Percentiles rank a stretch among this genome's conserved stretches.
Evolutionary conservation across 2,888 invertebrate genomes (phyloP).

Genomic region (Netelia inedita): DNA sequence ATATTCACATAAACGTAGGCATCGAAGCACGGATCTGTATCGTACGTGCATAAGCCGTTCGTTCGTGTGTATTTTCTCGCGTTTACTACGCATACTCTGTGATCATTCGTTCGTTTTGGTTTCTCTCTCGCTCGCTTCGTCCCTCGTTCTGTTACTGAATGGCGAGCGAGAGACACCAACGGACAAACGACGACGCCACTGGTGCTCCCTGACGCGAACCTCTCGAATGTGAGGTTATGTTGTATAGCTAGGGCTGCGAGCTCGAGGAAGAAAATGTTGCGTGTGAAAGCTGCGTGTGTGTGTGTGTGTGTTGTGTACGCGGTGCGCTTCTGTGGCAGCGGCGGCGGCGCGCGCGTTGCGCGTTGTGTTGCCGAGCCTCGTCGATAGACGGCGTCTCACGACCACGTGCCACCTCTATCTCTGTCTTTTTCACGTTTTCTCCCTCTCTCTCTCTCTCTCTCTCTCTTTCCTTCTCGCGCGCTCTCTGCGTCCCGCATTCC

Average conservation of each 20-base stretch:
- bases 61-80: conserved; percentile 5
- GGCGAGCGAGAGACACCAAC: conserved; percentile 49
- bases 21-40: conserved; percentile 1
- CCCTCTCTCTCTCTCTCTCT: conserved; percentile 1
- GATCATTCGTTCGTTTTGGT: conserved; percentile 33
- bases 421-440: not conserved
- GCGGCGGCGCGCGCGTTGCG: conserved; percentile 21
- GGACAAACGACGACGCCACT: conserved; percentile 1
- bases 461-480: not conserved
- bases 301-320: not conserved
- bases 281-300: not conserved
- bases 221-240: conserved; percentile 20
- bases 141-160: conserved; percentile 51
- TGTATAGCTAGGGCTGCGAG: no score
- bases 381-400: conserved; percentile 52
- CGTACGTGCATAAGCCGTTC: conserved; percentile 14
- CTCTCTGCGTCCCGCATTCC: conserved; percentile 13
- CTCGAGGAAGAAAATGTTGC: not conserved
- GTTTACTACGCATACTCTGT: conserved; percentile 35
- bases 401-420: conserved; percentile 53
- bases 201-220: conserved; percentile 19
- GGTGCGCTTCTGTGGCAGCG: conserved; percentile 5
- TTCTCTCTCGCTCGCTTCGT: conserved; percentile 26
- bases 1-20: conserved; percentile 6
- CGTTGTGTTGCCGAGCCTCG: conserved; percentile 37